A percentile compares a stretch with the other conserved stretches of the same genome.
Conservation (phyloP, 2,888 invertebrate species). For the Acrobasis suavella region DNA sequence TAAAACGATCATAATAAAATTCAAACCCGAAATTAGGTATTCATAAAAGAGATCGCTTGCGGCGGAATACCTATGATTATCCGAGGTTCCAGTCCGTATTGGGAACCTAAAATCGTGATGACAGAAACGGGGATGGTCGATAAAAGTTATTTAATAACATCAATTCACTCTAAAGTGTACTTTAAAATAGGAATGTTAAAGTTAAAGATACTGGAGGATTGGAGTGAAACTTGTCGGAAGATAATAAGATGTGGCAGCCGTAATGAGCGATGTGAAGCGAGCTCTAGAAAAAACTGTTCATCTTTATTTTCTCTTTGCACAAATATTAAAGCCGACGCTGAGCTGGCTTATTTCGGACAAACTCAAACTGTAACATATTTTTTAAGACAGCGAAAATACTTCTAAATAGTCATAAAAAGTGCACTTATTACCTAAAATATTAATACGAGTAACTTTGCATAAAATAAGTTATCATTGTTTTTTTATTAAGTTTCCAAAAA, state of each 20-base stretch:
- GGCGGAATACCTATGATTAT: constrained; percentile 72
- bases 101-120: constrained; percentile 62
- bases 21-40: constrained; percentile 60
- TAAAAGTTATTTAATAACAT: constrained; percentile 44
- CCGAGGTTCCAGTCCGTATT: constrained; percentile 54
- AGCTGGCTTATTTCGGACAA: constrained; percentile 43
- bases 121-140: constrained; percentile 54
- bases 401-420: no score
- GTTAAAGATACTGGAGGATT: constrained; percentile 40
- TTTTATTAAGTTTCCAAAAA: no score
- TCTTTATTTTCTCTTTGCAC: constrained; percentile 55
- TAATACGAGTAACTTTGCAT: no score
- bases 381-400: no score
- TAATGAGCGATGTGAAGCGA: constrained; percentile 61
- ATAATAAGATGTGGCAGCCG: constrained; percentile 63
- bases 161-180: constrained; percentile 37
- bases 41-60: constrained; percentile 68
- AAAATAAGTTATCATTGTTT: no score
- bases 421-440: no score
- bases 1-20: constrained; percentile 50
- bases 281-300: constrained; percentile 50
- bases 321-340: constrained; percentile 45
- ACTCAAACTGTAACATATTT: constrained; percentile 31
- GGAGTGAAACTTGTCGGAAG: constrained; percentile 41
- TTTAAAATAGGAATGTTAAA: constrained; percentile 37